These are phyloP conservation scores for Dasyprocta punctata DNA, from an alignment of 2,113 vertebrate genomes.

Conservation along the genomic window DNA sequence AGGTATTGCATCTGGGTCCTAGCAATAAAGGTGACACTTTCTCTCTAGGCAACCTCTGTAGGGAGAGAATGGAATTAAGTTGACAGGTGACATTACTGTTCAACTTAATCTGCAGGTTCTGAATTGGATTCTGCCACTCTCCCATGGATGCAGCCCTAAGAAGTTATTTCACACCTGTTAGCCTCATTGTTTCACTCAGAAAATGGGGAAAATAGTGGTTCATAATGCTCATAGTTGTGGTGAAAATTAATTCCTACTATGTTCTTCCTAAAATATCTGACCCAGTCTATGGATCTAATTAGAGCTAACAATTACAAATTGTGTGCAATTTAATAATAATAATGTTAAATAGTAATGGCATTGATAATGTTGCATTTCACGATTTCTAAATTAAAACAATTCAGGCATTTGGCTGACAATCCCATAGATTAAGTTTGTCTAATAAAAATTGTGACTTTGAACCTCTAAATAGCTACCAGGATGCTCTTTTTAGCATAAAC, in stretches of 20 bases:
- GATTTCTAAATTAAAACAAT: neutral
- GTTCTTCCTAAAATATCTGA: neutral
- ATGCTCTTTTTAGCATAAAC: neutral
- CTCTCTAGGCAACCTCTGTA: neutral
- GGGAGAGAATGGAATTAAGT: neutral
- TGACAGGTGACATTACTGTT: conserved; percentile 7
- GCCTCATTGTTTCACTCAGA: neutral
- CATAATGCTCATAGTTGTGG: neutral
- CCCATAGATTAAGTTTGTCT: neutral
- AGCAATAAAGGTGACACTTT: neutral
- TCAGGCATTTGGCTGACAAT: neutral
- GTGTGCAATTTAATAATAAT: neutral
- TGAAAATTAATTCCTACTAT: conserved; percentile 4
- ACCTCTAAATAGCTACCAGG: neutral
- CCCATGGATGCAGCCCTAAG: neutral
- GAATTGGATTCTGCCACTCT: neutral
- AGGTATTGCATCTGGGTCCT: neutral
- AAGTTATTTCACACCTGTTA: neutral
- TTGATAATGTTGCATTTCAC: neutral
- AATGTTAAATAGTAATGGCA: neutral
- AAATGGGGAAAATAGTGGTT: neutral
- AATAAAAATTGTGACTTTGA: neutral
- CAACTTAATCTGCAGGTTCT: neutral
- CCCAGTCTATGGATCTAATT: neutral
- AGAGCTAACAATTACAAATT: neutral